These are phyloP conservation scores for Torymus auratus DNA, from an alignment of 2,888 invertebrate genomes.

Conservation along the genomic window DNA sequence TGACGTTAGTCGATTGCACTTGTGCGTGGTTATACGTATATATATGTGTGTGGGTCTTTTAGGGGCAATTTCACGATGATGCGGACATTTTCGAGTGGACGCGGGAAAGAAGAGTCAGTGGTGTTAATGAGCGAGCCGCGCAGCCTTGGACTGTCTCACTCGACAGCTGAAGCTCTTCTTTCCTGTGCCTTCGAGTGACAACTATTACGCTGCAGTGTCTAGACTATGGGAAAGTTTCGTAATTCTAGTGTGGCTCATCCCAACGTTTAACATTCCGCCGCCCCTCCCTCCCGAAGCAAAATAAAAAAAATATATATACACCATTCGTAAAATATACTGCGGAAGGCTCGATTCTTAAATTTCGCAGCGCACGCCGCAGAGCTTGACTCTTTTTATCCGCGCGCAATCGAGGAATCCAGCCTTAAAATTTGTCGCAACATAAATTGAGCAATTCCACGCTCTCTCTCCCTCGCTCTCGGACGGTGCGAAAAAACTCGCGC, in stretches of 20 bases:
- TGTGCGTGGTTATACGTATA: not conserved
- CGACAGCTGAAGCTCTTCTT: not conserved
- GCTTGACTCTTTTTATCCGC: too few species aligned
- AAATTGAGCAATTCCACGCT: slow-evolving; percentile 18
- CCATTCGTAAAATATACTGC: too few species aligned
- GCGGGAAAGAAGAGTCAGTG: slow-evolving; percentile 20
- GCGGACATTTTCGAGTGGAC: not conserved
- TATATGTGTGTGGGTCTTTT: not conserved
- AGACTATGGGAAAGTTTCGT: not conserved
- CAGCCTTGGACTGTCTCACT: too few species aligned
- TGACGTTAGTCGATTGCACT: slow-evolving; percentile 20
- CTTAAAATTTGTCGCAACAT: slow-evolving; percentile 12
- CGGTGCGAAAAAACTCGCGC: slow-evolving; percentile 23
- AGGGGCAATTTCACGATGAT: not conserved
- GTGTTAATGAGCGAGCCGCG: slow-evolving; percentile 28
- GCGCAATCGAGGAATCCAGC: not conserved
- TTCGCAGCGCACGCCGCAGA: too few species aligned
- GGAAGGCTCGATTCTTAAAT: too few species aligned
- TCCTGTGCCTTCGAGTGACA: not conserved
- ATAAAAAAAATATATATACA: too few species aligned
- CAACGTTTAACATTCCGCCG: too few species aligned
- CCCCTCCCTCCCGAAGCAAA: too few species aligned
- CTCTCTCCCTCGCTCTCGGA: not conserved
- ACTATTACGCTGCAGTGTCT: not conserved
- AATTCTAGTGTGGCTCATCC: too few species aligned